Evolutionary conservation across 2,888 invertebrate species (phyloP).

Genomic region (Digitonthophagus gazella): DNA sequence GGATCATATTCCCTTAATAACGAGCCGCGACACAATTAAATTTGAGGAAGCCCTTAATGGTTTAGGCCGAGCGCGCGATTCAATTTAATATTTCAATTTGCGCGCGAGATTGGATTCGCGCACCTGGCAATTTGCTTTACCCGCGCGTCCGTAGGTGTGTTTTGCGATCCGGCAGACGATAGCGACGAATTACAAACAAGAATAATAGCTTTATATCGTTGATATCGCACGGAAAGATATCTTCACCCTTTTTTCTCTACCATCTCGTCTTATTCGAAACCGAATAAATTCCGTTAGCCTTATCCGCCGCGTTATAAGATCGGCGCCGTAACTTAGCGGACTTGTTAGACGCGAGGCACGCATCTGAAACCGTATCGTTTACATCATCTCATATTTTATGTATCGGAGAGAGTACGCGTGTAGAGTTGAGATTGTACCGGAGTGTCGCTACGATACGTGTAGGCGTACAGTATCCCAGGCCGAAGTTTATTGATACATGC

Average conservation of each 20-base stretch:
- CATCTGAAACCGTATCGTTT: neutral
- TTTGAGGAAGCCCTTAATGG: neutral
- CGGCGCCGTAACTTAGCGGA: neutral
- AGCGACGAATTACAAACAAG: neutral
- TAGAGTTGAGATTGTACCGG: neutral
- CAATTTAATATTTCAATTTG: neutral
- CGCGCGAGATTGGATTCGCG: neutral
- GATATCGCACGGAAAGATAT: neutral
- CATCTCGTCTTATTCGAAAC: neutral
- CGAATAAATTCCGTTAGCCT: neutral
- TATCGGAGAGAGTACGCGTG: neutral
- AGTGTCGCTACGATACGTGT: neutral
- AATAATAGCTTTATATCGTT: neutral
- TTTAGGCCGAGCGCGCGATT: neutral
- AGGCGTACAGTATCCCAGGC: neutral
- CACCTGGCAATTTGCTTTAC: neutral
- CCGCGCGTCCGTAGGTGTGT: neutral
- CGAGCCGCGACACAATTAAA: neutral
- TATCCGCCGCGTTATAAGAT: neutral
- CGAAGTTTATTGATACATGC: neutral
- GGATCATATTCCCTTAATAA: neutral
- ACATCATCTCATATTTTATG: neutral
- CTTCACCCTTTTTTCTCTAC: neutral
- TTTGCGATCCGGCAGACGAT: neutral
- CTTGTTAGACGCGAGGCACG: neutral